Percentiles rank a stretch among this genome's conserved stretches.
These are phyloP conservation scores for Oceanites oceanicus DNA, from an alignment of 2,113 vertebrate genomes.

Conservation along the genomic window DNA sequence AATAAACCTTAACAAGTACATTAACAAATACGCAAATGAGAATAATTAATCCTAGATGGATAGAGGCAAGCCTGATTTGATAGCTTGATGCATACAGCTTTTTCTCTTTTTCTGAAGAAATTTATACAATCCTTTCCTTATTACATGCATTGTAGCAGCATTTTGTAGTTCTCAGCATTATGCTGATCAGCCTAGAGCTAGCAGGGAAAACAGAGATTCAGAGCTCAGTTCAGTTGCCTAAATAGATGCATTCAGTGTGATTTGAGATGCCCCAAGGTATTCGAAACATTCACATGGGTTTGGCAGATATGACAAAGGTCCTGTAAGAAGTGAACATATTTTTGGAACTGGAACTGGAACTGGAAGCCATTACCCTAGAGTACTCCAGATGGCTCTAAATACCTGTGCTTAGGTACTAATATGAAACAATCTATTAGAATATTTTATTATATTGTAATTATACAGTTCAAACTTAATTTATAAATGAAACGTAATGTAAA, in stretches of 20 bases:
- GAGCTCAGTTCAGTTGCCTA: neutral
- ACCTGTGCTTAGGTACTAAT: neutral
- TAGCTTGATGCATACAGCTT: neutral
- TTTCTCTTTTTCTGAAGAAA: neutral
- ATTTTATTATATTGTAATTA: neutral
- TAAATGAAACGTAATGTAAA: neutral
- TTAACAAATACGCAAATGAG: neutral
- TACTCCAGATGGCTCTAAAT: neutral
- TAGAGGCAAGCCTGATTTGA: neutral
- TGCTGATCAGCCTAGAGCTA: neutral
- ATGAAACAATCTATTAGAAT: neutral
- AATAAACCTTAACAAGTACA: neutral
- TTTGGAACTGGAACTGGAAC: neutral
- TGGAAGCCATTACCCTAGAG: neutral
- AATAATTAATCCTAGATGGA: neutral
- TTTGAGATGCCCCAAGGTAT: neutral
- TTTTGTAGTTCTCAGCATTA: neutral
- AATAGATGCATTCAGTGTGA: neutral
- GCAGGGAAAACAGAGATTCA: neutral
- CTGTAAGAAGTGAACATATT: rapidly evolving
- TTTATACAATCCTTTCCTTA: neutral
- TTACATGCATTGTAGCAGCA: neutral
- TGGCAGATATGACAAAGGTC: neutral
- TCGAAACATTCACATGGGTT: neutral
- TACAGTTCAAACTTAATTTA: neutral